A percentile compares a stretch with the other conserved stretches of the same genome.
phyloP scores from a whole-genome alignment of 2,113 vertebrate species.

The Empidonax traillii region DNA sequence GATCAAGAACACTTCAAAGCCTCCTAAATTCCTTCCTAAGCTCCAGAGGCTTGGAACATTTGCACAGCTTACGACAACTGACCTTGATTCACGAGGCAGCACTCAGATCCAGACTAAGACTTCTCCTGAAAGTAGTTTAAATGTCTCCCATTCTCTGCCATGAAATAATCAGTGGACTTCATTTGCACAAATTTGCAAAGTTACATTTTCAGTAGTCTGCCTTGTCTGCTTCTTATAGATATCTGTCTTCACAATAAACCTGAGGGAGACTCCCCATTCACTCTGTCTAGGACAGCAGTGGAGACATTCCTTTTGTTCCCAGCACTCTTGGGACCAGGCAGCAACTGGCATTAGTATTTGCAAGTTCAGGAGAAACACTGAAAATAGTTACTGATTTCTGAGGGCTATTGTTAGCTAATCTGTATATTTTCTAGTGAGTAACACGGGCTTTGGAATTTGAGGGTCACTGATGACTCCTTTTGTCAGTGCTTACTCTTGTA shows the following conservation, averaged over 20 bases:
- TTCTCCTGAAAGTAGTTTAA: not conserved
- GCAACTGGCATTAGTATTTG: not conserved
- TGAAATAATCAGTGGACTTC: not conserved
- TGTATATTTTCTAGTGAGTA: not conserved
- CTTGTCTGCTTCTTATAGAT: not conserved
- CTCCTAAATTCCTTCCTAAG: slow-evolving; percentile 35
- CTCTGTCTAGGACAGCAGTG: not conserved
- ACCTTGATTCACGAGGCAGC: slow-evolving; percentile 32
- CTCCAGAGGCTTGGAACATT: slow-evolving; percentile 46
- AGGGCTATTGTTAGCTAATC: not conserved
- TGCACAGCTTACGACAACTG: not conserved
- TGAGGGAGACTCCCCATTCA: not conserved
- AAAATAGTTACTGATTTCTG: not conserved
- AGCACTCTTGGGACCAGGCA: not conserved
- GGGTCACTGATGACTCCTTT: not conserved
- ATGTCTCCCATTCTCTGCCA: not conserved
- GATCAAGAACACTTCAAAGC: slow-evolving; percentile 59
- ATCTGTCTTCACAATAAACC: not conserved
- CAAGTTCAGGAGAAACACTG: not conserved
- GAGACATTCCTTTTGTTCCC: not conserved
- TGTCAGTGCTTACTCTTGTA: not conserved
- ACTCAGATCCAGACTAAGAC: not conserved
- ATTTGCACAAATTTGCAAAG: not conserved
- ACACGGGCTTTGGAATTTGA: not conserved
- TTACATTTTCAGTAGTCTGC: not conserved